Conservation (phyloP, 2,888 invertebrate species). For the Neria commutata region DNA sequence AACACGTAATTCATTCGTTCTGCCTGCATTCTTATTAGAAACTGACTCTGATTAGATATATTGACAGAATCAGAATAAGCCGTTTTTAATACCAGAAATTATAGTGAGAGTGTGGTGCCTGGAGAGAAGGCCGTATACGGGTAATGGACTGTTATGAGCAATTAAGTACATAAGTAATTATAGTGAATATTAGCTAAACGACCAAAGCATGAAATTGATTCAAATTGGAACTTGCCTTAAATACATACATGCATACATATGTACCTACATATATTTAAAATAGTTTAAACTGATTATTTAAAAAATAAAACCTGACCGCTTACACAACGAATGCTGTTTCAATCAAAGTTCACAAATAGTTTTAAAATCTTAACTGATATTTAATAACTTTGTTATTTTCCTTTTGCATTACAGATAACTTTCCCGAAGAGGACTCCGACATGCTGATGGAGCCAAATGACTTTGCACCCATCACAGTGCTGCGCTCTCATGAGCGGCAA, state of each 20-base stretch:
- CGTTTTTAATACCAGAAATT: no score
- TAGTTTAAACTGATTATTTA: neutral
- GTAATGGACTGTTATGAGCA: no score
- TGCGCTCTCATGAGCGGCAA: constrained; percentile 57
- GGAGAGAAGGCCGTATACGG: no score
- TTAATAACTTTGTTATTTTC: constrained; percentile 15
- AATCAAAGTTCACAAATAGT: constrained; percentile 4
- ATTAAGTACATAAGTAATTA: no score
- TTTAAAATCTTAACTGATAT: constrained; percentile 1
- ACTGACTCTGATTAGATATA: no score
- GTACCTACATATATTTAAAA: neutral
- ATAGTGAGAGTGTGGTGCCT: no score
- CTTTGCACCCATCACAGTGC: constrained; percentile 53
- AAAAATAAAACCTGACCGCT: neutral
- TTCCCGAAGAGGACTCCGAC: constrained; percentile 60
- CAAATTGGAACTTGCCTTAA: no score
- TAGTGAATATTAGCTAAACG: no score
- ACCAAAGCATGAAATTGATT: no score
- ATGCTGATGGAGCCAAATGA: constrained; percentile 63
- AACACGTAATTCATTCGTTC: no score
- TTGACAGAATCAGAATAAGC: no score
- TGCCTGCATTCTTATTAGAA: neutral
- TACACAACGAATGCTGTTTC: neutral
- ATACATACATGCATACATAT: no score
- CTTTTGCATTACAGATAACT: constrained; percentile 41